phyloP scores from a whole-genome alignment of 2,113 vertebrate genomes.

The Hiodon alosoides region DNA sequence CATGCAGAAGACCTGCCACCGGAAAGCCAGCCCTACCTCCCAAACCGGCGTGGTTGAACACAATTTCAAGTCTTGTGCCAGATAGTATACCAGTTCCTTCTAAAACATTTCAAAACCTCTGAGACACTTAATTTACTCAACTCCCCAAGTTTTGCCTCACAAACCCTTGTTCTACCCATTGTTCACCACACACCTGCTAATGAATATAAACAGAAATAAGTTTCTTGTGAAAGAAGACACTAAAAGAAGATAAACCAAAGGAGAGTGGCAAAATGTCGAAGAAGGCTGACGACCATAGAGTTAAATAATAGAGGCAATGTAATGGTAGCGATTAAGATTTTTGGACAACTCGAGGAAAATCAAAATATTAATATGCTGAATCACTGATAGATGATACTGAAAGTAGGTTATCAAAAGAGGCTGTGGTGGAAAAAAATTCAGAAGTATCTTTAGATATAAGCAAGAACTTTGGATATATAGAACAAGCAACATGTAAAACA shows the following conservation, averaged over 20 bases:
- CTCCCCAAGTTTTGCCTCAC: no score
- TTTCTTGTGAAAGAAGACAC: no score
- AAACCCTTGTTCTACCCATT: no score
- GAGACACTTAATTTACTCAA: conserved; percentile 14
- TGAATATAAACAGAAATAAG: no score
- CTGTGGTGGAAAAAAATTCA: conserved; percentile 65
- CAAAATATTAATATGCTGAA: conserved; percentile 29
- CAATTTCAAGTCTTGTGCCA: neutral
- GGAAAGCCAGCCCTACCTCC: conserved; percentile 57
- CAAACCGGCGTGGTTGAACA: conserved; percentile 58
- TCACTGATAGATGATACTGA: conserved; percentile 38
- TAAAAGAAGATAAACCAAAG: no score
- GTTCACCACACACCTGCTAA: no score
- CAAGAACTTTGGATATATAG: conserved; percentile 60
- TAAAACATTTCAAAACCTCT: conserved; percentile 56
- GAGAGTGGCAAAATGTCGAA: neutral
- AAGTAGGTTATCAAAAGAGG: conserved; percentile 49
- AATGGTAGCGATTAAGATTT: conserved; percentile 53
- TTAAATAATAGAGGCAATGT: conserved; percentile 63
- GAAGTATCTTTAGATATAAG: conserved; percentile 69
- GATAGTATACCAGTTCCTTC: conserved; percentile 50
- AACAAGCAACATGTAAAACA: conserved; percentile 61
- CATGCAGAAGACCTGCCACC: conserved; percentile 42
- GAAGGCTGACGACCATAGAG: conserved; percentile 52
- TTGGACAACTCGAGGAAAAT: conserved; percentile 32